Conservation (phyloP, 1,140 invertebrate species). For the Drosophila orosa region DNA sequence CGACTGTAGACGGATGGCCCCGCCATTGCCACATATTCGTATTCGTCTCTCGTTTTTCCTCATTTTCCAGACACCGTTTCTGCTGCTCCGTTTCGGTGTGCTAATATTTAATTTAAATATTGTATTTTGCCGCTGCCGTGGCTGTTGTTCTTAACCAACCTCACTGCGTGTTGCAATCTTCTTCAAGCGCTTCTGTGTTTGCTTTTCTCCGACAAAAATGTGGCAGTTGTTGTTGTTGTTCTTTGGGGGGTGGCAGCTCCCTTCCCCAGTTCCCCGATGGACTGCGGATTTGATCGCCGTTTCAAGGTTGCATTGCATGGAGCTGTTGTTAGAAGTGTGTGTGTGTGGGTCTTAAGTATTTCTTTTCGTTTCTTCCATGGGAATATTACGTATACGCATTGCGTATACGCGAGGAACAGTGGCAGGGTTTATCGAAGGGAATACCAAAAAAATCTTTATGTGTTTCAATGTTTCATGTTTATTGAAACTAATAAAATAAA, state of each 20-base stretch:
- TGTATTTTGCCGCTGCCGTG: constrained; percentile 48
- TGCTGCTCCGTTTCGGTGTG: constrained; percentile 49
- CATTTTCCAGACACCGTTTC: constrained; percentile 40
- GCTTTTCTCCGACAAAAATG: constrained; percentile 36
- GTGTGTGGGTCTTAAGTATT: constrained; percentile 62
- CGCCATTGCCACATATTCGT: constrained; percentile 52
- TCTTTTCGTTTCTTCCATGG: constrained; percentile 14
- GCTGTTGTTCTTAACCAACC: constrained; percentile 73
- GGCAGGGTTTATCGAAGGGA: no score
- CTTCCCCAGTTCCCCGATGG: constrained; percentile 10
- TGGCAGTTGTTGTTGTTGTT: constrained; percentile 20
- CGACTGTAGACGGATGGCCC: constrained; percentile 36
- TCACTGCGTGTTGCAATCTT: constrained; percentile 68
- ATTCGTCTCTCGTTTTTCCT: constrained; percentile 28
- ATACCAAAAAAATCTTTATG: no score
- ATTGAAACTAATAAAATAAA: neutral
- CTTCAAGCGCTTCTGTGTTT: constrained; percentile 55
- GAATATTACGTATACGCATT: constrained; percentile 70
- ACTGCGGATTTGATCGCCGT: constrained; percentile 49
- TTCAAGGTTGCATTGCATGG: constrained; percentile 66
- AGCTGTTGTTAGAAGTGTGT: constrained; percentile 46
- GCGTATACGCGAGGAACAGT: constrained; percentile 26
- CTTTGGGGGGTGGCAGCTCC: constrained; percentile 1
- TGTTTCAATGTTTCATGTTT: no score
- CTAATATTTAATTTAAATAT: constrained; percentile 83